A percentile compares a stretch with the other conserved stretches of the same genome.
Conservation (phyloP, 2,113 vertebrate genomes). For the Malaclemys terrapin region DNA sequence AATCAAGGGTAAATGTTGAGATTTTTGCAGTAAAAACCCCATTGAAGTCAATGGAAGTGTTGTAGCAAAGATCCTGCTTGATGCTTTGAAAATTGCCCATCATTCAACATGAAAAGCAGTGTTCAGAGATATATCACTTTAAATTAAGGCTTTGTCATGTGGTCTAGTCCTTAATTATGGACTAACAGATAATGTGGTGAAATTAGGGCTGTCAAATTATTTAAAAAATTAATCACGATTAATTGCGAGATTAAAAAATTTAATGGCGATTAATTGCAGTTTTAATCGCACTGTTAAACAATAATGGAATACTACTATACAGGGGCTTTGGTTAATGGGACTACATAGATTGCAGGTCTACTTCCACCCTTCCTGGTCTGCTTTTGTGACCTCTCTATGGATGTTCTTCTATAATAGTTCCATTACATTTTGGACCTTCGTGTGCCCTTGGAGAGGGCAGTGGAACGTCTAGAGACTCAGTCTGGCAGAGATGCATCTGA, state of each 20-base stretch:
- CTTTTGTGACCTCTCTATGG: neutral
- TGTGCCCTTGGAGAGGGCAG: neutral
- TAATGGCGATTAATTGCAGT: no score
- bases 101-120: neutral
- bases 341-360: neutral
- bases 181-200: neutral
- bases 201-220: no score
- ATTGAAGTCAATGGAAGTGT: neutral
- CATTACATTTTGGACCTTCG: neutral
- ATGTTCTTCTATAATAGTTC: neutral
- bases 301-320: neutral
- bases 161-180: neutral
- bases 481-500: neutral
- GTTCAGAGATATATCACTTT: neutral
- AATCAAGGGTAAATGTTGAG: neutral
- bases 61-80: neutral
- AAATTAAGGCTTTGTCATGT: neutral
- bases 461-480: neutral
- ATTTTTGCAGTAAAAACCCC: neutral
- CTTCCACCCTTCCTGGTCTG: neutral
- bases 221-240: no score
- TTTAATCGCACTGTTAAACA: no score
- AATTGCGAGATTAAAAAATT: no score
- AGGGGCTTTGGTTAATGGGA: neutral
- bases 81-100: neutral